phyloP scores from a whole-genome alignment of 1,140 invertebrate species.

The Tyrophagus putrescentiae region DNA sequence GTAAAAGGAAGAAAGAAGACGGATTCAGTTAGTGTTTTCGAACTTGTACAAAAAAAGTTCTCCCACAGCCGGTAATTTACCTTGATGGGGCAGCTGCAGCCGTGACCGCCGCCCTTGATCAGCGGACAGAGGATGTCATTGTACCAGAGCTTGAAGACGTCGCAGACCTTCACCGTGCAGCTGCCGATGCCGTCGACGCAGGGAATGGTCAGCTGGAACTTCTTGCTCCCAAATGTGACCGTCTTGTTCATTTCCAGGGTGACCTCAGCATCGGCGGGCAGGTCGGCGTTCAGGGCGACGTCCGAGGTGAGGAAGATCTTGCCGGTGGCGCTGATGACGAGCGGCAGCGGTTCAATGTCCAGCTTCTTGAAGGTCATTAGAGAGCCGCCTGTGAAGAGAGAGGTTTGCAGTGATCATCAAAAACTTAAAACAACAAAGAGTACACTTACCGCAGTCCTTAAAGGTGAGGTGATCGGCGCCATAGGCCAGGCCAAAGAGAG shows the following conservation, averaged over 20 bases:
- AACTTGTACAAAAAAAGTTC: too few species aligned
- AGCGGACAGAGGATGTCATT: constrained; percentile 16
- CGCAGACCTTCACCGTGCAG: constrained; percentile 4
- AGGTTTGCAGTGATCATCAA: not conserved
- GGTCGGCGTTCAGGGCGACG: not conserved
- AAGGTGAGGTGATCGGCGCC: not conserved
- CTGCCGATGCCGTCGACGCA: constrained; percentile 11
- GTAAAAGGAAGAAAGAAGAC: too few species aligned
- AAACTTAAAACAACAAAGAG: not conserved
- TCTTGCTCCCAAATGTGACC: not conserved
- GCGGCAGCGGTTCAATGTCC: constrained; percentile 1
- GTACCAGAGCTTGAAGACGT: constrained; percentile 9
- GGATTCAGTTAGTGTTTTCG: too few species aligned
- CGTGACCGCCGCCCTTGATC: not conserved
- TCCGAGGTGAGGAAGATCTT: not conserved
- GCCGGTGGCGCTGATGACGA: not conserved
- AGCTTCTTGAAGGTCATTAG: not conserved
- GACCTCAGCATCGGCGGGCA: not conserved
- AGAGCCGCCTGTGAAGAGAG: not conserved
- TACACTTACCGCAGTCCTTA: constrained; percentile 3
- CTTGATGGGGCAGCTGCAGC: not conserved
- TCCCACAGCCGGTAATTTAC: too few species aligned
- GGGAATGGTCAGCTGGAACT: not conserved
- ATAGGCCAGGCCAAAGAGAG: not conserved
- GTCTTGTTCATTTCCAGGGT: not conserved